Conservation (phyloP, 2,888 invertebrate genomes). For the Cetonia aurata region DNA sequence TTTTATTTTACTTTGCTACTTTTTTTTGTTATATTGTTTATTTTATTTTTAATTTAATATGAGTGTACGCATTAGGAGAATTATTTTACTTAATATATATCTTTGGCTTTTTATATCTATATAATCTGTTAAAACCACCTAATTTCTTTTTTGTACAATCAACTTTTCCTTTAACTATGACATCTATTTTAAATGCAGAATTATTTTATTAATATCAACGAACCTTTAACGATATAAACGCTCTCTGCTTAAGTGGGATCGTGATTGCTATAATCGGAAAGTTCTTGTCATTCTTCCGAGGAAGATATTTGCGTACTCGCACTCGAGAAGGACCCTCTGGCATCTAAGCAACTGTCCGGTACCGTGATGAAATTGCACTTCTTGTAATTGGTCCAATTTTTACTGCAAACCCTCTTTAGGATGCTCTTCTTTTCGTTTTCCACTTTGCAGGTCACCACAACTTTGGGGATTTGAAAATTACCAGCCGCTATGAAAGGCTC, state of each 20-base stretch:
- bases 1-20: no score
- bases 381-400: constrained; percentile 53
- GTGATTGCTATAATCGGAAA: constrained; percentile 5
- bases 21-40: no score
- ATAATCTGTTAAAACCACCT: no score
- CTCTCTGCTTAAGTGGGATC: constrained; percentile 1
- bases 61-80: no score
- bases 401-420: constrained; percentile 62
- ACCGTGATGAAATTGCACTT: constrained; percentile 63
- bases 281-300: constrained; percentile 59
- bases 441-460: constrained; percentile 61
- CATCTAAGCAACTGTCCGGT: constrained; percentile 64
- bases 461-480: constrained; percentile 57
- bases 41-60: no score
- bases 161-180: neutral
- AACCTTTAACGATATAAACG: neutral
- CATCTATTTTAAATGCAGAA: neutral
- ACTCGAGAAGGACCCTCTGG: constrained; percentile 65
- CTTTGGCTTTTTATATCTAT: no score
- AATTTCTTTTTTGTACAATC: neutral
- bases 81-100: no score
- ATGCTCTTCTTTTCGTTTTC: constrained; percentile 63
- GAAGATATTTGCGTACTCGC: constrained; percentile 65
- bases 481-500: constrained; percentile 38
- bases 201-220: neutral